phyloP scores from a whole-genome alignment of 2,797 vertebrate species.

The Oreochromis grahami region DNA sequence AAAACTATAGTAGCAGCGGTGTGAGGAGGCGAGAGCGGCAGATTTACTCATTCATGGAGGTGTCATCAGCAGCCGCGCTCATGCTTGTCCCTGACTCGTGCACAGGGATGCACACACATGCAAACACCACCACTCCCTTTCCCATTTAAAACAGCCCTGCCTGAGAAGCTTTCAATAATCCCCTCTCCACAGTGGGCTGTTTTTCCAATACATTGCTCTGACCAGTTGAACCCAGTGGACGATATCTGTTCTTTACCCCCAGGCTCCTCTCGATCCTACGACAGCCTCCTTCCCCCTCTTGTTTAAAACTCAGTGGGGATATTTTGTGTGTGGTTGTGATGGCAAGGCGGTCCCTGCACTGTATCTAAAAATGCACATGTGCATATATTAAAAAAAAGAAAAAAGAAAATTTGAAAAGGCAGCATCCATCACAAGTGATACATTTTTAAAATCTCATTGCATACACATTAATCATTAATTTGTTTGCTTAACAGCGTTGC shows the following conservation, averaged over 20 bases:
- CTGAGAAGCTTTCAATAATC: conserved; percentile 69
- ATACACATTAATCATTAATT: conserved; percentile 60
- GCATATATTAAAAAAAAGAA: neutral
- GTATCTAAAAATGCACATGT: neutral
- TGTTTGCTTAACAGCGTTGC: conserved; percentile 52
- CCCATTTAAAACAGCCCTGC: conserved; percentile 55
- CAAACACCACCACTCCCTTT: conserved; percentile 15
- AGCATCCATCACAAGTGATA: neutral
- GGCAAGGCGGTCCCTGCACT: neutral
- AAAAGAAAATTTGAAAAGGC: neutral
- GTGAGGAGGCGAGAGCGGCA: conserved; percentile 50
- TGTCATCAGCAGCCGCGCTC: conserved; percentile 56
- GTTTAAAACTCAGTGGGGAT: neutral
- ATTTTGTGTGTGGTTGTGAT: neutral
- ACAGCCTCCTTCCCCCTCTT: neutral
- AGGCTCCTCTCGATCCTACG: neutral
- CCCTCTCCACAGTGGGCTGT: conserved; percentile 39
- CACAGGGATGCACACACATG: neutral
- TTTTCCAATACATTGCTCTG: conserved; percentile 48
- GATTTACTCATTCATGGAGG: conserved; percentile 62
- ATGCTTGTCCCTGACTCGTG: conserved; percentile 43
- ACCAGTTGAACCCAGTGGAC: conserved; percentile 18
- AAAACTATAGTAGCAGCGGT: conserved; percentile 45
- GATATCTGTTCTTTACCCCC: conserved; percentile 19
- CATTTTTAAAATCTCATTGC: conserved; percentile 22